Conservation (phyloP, 2,797 vertebrate genomes). For the Huso huso region DNA sequence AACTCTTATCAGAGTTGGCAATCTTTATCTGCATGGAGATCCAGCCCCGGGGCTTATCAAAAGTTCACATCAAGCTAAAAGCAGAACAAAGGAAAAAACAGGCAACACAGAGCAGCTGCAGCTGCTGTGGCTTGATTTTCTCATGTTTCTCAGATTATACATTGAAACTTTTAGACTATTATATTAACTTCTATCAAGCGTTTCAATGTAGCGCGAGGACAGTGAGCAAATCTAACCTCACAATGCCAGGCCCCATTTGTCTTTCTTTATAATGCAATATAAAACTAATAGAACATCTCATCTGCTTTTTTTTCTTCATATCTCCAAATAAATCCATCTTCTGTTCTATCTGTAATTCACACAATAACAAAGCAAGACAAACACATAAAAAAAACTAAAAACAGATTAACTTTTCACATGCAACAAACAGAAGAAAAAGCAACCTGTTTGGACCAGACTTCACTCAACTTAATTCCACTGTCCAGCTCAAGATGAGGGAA, state of each 20-base stretch:
- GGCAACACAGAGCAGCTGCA: constrained; percentile 36
- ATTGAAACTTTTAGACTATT: constrained; percentile 10
- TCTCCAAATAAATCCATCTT: background rate
- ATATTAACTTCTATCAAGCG: too few relatives aligned
- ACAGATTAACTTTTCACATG: background rate
- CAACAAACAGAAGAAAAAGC: background rate
- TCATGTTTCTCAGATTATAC: constrained; percentile 6
- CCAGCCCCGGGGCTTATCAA: constrained; percentile 76
- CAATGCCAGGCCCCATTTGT: too few relatives aligned
- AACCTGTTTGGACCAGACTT: background rate
- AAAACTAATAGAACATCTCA: background rate
- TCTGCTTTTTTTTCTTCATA: background rate
- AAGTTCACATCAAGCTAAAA: constrained; percentile 83
- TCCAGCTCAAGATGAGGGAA: background rate
- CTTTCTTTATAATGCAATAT: too few relatives aligned
- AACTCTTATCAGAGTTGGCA: constrained; percentile 76
- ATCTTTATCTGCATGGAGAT: constrained; percentile 88
- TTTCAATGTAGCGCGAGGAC: too few relatives aligned
- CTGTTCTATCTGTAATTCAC: constrained; percentile 3
- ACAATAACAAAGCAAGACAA: background rate
- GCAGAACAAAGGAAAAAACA: constrained; percentile 60
- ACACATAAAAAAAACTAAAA: background rate
- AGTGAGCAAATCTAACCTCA: too few relatives aligned
- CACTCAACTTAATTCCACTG: background rate
- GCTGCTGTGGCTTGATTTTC: constrained; percentile 35